Percentiles rank a stretch among this genome's conserved stretches.
phyloP scores from a whole-genome alignment of 1,140 invertebrate genomes.

The Cheumatopsyche charites region DNA sequence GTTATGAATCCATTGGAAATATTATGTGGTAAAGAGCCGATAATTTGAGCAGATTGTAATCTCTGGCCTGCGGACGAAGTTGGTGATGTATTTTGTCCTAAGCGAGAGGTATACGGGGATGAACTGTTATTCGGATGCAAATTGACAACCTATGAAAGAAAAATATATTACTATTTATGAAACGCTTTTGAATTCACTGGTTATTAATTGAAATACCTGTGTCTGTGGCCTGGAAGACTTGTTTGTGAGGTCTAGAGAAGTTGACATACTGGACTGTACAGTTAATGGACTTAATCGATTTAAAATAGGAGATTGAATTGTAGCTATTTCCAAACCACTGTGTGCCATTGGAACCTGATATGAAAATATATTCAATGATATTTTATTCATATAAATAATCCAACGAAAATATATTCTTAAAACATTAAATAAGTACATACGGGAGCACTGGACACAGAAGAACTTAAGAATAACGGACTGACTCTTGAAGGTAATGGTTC shows the following conservation, averaged over 20 bases:
- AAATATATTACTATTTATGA: not conserved
- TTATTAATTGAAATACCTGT: not conserved
- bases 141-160: constrained; percentile 22
- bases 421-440: constrained; percentile 32
- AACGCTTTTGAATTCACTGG: not conserved
- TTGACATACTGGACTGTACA: not conserved
- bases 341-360: constrained; percentile 21
- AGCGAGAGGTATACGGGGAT: constrained; percentile 10
- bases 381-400: too few relatives aligned
- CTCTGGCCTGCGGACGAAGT: constrained; percentile 14
- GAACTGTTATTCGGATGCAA: constrained; percentile 10
- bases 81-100: constrained; percentile 13
- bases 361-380: not conserved
- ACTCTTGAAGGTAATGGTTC: constrained; percentile 33
- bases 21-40: constrained; percentile 40
- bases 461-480: constrained; percentile 38
- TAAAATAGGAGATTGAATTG: not conserved
- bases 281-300: constrained; percentile 25
- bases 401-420: not conserved
- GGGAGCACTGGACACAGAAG: constrained; percentile 33
- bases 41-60: constrained; percentile 32
- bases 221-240: constrained; percentile 14
- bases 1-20: constrained; percentile 40
- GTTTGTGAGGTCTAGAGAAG: constrained; percentile 29
- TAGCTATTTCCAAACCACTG: constrained; percentile 15